Evolutionary conservation across 2,888 invertebrate species (phyloP).

Genomic region (Graphium colonna): DNA sequence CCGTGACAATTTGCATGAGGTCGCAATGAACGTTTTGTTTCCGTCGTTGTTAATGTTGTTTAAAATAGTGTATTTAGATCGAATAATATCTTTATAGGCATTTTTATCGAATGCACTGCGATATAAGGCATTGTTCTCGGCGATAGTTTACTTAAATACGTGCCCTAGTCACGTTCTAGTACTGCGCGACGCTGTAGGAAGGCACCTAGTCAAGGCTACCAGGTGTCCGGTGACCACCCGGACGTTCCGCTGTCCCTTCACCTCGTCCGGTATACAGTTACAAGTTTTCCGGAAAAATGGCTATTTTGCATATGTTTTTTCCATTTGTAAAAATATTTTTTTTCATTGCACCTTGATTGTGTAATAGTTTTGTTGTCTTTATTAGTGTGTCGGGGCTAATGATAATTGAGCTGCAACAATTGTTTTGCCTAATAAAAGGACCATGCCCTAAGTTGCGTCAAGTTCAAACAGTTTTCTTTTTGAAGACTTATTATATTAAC

Average conservation of each 20-base stretch:
- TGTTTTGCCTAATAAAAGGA: too few species aligned
- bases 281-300: conserved; percentile 4
- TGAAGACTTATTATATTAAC: too few species aligned
- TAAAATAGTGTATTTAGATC: conserved; percentile 1
- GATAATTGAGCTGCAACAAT: too few species aligned
- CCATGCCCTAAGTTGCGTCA: too few species aligned
- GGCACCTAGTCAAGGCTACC: conserved; percentile 25
- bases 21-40: not conserved
- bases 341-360: too few species aligned
- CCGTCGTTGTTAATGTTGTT: not conserved
- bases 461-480: too few species aligned
- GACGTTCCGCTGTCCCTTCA: conserved; percentile 28
- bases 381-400: too few species aligned
- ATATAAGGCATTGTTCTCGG: conserved; percentile 37
- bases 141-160: conserved; percentile 54
- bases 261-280: conserved; percentile 27
- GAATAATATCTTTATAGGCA: conserved; percentile 9
- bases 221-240: conserved; percentile 23
- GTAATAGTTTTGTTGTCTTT: too few species aligned
- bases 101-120: conserved; percentile 12
- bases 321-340: too few species aligned
- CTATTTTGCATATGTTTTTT: too few species aligned
- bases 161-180: conserved; percentile 62
- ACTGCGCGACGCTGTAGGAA: conserved; percentile 25
- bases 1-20: not conserved